Percentiles rank a stretch among this genome's conserved stretches.
Conservation (phyloP, 92 coral and sea anemone species). For the Epizoanthus ramosus region DNA sequence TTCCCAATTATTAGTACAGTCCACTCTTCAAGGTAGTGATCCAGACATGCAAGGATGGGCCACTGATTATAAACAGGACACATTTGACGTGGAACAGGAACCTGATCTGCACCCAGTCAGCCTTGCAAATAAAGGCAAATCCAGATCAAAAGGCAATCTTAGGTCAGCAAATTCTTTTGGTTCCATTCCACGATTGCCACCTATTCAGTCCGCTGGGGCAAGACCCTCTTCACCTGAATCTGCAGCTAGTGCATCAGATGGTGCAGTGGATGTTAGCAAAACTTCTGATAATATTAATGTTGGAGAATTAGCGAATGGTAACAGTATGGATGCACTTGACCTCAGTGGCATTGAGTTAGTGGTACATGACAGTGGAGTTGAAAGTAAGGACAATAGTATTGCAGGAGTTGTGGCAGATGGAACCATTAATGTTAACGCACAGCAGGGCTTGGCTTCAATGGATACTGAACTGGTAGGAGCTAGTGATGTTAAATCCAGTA, state of each 20-base stretch:
- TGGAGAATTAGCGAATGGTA: background rate
- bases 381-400: conserved; percentile 6
- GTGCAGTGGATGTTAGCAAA: conserved; percentile 5
- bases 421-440: background rate
- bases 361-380: background rate
- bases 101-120: conserved; percentile 22
- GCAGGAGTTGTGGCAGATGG: conserved; percentile 9
- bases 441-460: background rate
- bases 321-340: conserved; percentile 3
- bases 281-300: conserved; percentile 31
- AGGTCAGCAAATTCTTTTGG: conserved; percentile 65
- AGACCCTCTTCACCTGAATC: conserved; percentile 61
- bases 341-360: conserved; percentile 11
- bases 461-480: background rate
- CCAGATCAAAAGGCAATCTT: conserved; percentile 58
- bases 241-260: background rate
- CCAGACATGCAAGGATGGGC: conserved; percentile 79
- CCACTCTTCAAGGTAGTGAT: conserved; percentile 74
- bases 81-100: conserved; percentile 42
- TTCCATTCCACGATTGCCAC: conserved; percentile 81
- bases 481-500: background rate
- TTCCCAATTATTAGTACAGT: conserved; percentile 82
- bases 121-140: conserved; percentile 42
- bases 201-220: conserved; percentile 87
- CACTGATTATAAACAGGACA: conserved; percentile 29